Evolutionary conservation across 2,888 invertebrate genomes (phyloP).

Genomic region (Drosophila prostipennis): DNA sequence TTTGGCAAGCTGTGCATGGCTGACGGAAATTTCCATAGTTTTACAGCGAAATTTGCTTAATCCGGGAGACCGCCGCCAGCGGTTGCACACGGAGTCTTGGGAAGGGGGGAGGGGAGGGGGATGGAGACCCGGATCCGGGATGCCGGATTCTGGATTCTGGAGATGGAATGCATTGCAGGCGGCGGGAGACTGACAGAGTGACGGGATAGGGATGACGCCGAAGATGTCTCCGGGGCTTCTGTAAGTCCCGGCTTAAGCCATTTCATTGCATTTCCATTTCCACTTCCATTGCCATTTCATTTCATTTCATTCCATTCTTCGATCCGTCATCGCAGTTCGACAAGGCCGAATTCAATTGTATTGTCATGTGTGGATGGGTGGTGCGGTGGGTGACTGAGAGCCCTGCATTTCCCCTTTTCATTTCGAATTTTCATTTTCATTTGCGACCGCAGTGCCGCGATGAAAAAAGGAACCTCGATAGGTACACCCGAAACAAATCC

Average conservation of each 20-base stretch:
- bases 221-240: conserved; percentile 13
- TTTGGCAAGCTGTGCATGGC: conserved; percentile 32
- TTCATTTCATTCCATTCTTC: conserved; percentile 24
- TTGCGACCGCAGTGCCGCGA: conserved; percentile 9
- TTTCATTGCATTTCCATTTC: conserved; percentile 36
- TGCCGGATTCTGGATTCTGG: background rate
- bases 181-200: conserved; percentile 9
- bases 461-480: background rate
- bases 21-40: conserved; percentile 41
- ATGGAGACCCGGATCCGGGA: background rate
- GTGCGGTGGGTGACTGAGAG: background rate
- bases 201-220: conserved; percentile 1
- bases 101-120: background rate
- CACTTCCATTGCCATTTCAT: conserved; percentile 25
- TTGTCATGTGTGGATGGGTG: conserved; percentile 33
- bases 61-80: conserved; percentile 37
- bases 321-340: conserved; percentile 41
- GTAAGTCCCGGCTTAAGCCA: conserved; percentile 41
- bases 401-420: conserved; percentile 10
- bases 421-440: conserved; percentile 32
- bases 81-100: conserved; percentile 21
- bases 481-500: background rate
- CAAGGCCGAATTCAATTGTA: conserved; percentile 43
- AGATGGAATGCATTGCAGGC: conserved; percentile 3
- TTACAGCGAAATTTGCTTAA: conserved; percentile 44